Conservation (phyloP, 1,140 invertebrate genomes). For the Leptoteleia sp. region DNA sequence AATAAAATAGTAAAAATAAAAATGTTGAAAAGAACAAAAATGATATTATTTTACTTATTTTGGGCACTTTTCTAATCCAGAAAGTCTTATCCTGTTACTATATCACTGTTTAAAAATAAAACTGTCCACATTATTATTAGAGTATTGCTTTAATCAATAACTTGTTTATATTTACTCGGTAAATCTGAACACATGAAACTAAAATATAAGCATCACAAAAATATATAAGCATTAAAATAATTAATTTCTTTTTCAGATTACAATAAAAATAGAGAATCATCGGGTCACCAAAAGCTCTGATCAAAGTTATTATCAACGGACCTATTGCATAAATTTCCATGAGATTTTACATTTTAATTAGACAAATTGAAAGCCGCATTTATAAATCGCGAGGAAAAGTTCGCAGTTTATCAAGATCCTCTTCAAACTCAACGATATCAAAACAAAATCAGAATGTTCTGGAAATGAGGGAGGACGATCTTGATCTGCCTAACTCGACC, state of each 20-base stretch:
- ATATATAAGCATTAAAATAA: no score
- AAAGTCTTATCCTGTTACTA: no score
- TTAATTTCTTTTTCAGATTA: constrained; percentile 30
- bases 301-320: constrained; percentile 7
- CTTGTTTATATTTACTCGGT: no score
- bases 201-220: constrained; percentile 44
- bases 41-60: no score
- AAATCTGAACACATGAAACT: no score
- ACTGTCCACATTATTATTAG: no score
- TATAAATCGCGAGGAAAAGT: constrained; percentile 1
- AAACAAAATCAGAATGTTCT: constrained; percentile 20
- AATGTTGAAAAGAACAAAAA: no score
- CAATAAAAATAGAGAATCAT: constrained; percentile 20
- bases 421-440: constrained; percentile 24
- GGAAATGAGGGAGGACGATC: constrained; percentile 14
- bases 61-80: no score
- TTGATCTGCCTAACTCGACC: constrained; percentile 27
- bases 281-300: constrained; percentile 1
- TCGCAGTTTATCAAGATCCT: constrained; percentile 10
- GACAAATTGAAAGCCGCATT: neutral
- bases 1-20: no score
- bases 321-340: constrained; percentile 18
- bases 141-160: no score
- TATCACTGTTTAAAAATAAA: no score
- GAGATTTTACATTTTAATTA: constrained; percentile 25